phyloP scores from a whole-genome alignment of 2,113 vertebrate species.

The Leuciscus idus region DNA sequence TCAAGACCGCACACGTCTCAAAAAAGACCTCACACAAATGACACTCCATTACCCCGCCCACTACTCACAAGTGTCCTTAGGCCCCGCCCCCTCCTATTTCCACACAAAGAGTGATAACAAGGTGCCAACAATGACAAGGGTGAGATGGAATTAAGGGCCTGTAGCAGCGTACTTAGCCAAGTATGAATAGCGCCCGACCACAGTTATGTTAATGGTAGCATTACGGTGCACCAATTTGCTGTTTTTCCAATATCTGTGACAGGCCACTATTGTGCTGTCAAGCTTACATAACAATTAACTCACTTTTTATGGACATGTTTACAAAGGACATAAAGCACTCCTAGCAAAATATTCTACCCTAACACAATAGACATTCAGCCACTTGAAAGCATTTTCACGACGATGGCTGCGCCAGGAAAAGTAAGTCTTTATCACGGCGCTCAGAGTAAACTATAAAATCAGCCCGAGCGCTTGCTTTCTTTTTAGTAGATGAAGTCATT shows the following conservation, averaged over 20 bases:
- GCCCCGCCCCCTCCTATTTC: not conserved
- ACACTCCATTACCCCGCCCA: not conserved
- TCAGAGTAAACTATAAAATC: conserved; percentile 25
- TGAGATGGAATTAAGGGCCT: conserved; percentile 11
- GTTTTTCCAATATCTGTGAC: conserved; percentile 33
- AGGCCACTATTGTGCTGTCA: conserved; percentile 38
- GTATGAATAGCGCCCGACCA: conserved; percentile 1
- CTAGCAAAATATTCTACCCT: conserved; percentile 7
- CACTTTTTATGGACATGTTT: conserved; percentile 47
- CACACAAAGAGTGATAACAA: conserved; percentile 20
- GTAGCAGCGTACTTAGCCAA: not conserved
- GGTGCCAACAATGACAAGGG: not conserved
- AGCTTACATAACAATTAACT: conserved; percentile 38
- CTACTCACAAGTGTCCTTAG: not conserved
- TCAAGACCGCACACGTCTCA: not conserved
- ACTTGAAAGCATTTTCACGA: conserved; percentile 30
- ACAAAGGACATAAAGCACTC: conserved; percentile 30
- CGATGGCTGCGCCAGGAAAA: not conserved
- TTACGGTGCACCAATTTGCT: conserved; percentile 8
- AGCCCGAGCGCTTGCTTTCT: not conserved
- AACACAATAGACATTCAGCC: conserved; percentile 34
- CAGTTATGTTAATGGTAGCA: conserved; percentile 40
- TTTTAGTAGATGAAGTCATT: conserved; percentile 50
- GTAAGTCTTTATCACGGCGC: not conserved
- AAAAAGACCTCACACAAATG: not conserved